Base-by-base conservation (phyloP, 2,888 invertebrate genomes). In the Prenolepis imparis region DNA sequence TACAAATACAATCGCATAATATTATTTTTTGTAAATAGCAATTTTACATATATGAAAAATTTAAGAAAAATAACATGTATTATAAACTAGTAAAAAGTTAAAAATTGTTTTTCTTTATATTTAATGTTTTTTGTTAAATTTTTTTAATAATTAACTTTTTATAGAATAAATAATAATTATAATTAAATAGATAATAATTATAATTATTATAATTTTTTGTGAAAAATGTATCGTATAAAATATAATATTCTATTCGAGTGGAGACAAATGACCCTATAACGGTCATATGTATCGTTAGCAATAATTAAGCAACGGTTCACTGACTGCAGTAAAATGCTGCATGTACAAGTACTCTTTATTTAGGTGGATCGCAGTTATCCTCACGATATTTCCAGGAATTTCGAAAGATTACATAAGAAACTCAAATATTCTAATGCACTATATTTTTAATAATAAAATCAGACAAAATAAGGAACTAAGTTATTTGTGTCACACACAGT, bases 231-330 rank as follows among this genome's bases (percentile, higher is more conserved):
- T 12, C 39, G 24, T 75, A 44, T 5, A 32, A 41, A 75, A 15
- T 75, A 12, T 8, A 63, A 44, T 66, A n/a, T 24, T 64, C 52
- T 39, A 66, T 39, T 52, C 15, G 12, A 52, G 15, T 11, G 21
- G 9, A 18, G 12, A 64, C 66, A 52, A 21, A 55, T 75, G 52
- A 64, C 52, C 36, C 66, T 75, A 18, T 68, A 75, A 75, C 75
- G 75, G 75, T 64, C 36, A 8, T 64, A 32, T 24, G 24, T 24
- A 52, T 75, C 75, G 48, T 75, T 75, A 63, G 52, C 36, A 44
- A 75, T 66, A 75, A 75, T 75, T 75, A 75, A 75, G 39, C 64
- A 75, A 75, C 64, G 66, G 66, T 75, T 75, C 75, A 75, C 52
- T 75, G 66, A n/a, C 52, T 64, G 18, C 64, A 24, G 12, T 64